These are phyloP conservation scores for Botia almorhae DNA, from an alignment of 2,797 vertebrate species.

Conservation along the genomic window DNA sequence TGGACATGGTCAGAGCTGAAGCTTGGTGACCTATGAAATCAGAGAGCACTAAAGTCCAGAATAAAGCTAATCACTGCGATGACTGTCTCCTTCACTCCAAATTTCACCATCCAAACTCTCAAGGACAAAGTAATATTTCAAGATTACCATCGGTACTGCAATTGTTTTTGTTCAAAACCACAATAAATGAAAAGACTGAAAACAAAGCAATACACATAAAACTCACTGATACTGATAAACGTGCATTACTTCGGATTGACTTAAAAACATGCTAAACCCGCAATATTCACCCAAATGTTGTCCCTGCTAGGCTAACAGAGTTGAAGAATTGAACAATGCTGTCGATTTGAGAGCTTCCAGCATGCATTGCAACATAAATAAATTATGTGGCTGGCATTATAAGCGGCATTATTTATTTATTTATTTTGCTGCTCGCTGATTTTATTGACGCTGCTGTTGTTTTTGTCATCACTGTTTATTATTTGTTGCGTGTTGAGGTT, in stretches of 20 bases:
- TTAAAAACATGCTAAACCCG: background rate
- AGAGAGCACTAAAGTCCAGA: conserved; percentile 55
- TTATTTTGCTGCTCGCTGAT: background rate
- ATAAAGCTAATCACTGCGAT: conserved; percentile 59
- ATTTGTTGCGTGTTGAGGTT: background rate
- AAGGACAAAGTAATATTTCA: conserved; percentile 52
- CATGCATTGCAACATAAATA: background rate
- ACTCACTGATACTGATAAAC: background rate
- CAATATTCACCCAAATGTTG: background rate
- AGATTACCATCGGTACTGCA: conserved; percentile 1
- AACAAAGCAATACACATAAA: background rate
- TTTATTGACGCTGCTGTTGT: background rate
- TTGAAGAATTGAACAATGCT: background rate
- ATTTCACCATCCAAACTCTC: conserved; percentile 43
- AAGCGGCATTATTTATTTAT: background rate
- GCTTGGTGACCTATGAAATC: conserved; percentile 62
- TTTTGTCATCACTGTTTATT: background rate
- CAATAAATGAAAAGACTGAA: background rate
- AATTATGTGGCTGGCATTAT: background rate
- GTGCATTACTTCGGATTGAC: background rate
- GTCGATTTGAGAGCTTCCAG: background rate
- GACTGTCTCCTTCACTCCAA: conserved; percentile 51
- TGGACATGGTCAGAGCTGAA: conserved; percentile 42
- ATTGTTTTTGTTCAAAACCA: background rate
- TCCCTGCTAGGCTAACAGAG: background rate